Base-by-base conservation (phyloP, 1,140 invertebrate genomes). In the Drosophila miranda region DNA sequence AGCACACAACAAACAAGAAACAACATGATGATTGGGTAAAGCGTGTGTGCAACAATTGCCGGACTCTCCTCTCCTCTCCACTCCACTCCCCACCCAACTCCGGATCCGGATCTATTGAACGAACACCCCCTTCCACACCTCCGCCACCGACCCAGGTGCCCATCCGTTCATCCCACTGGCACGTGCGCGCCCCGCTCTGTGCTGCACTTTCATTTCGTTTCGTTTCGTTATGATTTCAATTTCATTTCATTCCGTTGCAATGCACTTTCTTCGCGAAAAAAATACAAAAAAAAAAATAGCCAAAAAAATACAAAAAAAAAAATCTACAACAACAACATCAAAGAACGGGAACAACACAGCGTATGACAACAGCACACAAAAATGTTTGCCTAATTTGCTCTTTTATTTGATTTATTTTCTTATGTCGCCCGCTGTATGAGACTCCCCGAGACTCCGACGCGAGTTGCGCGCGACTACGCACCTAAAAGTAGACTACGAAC, bases 401-500 rank as follows among this genome's bases (percentile, higher is more conserved):
- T 34, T 53, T 45, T 23, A 38, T 74, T 51, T 58, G 30, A 67
- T 51, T 30, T 16, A 19, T 30, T 16, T 28, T 14, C 43, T 44
- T 38, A 53, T 50, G 34, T 61, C 59, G 50, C 34, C 11, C 34
- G 34, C 42, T 48, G 51, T 43, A 45, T 52, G 42, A 50, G 66
- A 75, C 57, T 73, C 63, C 34, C 34, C 23, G 55, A 49, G 44
- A 49, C 62, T 73, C 53, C 26, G 61, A 54, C 68, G 78, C 64
- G 62, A 79, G 75, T 57, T 84, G 72, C 80, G 76, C 75, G 81
- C 78, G 61, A 83, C 79, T 89, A 88, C 82, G 87, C 87, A 89
- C 87, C 88, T 90, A 88, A 89, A 90, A 88, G 87, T 89, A 78
- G 88, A 89, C 88, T 90, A 87, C 87, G 68, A 82, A 62, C 71